Conservation (phyloP, 2,888 invertebrate species). For the Drosophila seclusa region DNA sequence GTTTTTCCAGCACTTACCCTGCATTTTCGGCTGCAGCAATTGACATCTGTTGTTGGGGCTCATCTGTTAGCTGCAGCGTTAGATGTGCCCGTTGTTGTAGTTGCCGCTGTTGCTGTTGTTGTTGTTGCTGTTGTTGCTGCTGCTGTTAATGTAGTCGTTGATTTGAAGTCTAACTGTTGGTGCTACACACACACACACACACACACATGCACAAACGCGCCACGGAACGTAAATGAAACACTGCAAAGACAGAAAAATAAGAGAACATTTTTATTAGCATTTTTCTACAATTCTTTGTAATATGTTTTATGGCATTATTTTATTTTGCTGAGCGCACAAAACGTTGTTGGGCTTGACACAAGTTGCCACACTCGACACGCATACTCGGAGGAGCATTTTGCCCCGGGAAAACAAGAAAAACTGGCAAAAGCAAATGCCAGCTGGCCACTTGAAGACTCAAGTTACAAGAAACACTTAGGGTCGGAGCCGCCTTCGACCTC, state of each 20-base stretch:
- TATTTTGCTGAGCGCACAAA: conserved; percentile 48
- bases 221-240: conserved; percentile 67
- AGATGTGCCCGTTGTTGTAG: conserved; percentile 83
- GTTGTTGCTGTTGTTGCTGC: conserved; percentile 16
- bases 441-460: conserved; percentile 79
- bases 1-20: conserved; percentile 81
- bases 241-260: conserved; percentile 48
- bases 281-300: conserved; percentile 40
- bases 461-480: conserved; percentile 81
- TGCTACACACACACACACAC: conserved; percentile 53
- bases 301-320: conserved; percentile 59
- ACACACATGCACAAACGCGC: conserved; percentile 41
- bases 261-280: conserved; percentile 61
- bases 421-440: conserved; percentile 74
- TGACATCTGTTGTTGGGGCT: conserved; percentile 85
- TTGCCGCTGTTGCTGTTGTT: conserved; percentile 31
- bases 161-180: conserved; percentile 44
- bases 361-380: conserved; percentile 60
- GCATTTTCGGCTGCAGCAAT: conserved; percentile 86
- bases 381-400: conserved; percentile 12
- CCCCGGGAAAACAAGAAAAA: conserved; percentile 51
- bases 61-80: conserved; percentile 85
- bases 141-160: conserved; percentile 39
- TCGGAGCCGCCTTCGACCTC: conserved; percentile 44
- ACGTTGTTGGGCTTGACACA: conserved; percentile 63